phyloP scores from a whole-genome alignment of 2,888 invertebrate genomes.

The Idaea dimidiata region DNA sequence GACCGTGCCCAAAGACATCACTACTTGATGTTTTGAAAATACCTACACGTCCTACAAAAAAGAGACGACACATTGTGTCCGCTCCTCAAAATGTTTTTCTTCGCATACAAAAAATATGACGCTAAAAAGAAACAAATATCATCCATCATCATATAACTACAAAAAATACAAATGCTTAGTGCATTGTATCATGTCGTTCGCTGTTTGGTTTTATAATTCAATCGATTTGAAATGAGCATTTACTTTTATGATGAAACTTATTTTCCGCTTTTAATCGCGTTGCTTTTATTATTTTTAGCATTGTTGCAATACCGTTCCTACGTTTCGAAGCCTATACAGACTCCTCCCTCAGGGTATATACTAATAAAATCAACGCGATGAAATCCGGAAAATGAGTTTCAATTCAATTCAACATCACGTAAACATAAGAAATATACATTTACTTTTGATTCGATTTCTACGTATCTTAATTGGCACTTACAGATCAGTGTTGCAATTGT shows the following conservation, averaged over 20 bases:
- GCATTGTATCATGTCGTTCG: background rate
- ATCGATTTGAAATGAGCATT: background rate
- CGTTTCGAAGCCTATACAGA: too few relatives aligned
- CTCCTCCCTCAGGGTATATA: too few relatives aligned
- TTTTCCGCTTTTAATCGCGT: too few relatives aligned
- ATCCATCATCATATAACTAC: slow-evolving; percentile 14
- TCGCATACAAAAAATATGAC: slow-evolving; percentile 10
- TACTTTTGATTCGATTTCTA: background rate
- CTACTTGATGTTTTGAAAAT: slow-evolving; percentile 39
- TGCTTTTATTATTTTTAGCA: too few relatives aligned
- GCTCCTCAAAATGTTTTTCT: slow-evolving; percentile 17
- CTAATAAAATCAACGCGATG: too few relatives aligned
- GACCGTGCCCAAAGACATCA: slow-evolving; percentile 53
- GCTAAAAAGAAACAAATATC: slow-evolving; percentile 11
- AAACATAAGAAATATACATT: too few relatives aligned
- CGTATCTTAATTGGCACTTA: background rate
- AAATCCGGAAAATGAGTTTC: too few relatives aligned
- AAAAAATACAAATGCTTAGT: background rate
- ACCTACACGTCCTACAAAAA: slow-evolving; percentile 41
- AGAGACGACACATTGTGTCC: slow-evolving; percentile 35
- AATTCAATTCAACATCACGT: too few relatives aligned
- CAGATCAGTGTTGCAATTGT: background rate
- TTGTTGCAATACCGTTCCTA: too few relatives aligned
- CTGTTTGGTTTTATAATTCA: background rate
- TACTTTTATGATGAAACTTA: background rate